Conservation (phyloP, 2,113 vertebrate species). For the Dermatemys mawii region DNA sequence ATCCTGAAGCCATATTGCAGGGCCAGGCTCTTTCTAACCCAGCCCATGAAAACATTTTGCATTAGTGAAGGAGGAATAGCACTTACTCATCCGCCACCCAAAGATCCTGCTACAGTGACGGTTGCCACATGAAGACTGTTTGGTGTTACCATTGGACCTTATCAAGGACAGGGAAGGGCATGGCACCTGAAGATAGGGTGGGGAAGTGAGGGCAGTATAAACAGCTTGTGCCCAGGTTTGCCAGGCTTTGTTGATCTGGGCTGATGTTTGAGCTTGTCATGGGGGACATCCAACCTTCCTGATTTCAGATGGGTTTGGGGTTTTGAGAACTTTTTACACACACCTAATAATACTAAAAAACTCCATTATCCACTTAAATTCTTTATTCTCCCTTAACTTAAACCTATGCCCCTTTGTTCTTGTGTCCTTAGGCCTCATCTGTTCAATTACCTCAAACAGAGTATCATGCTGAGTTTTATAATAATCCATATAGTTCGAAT, state of each 20-base stretch:
- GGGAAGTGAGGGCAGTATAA: neutral
- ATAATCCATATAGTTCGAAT: neutral
- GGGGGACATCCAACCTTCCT: neutral
- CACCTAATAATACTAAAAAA: neutral
- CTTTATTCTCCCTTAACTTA: neutral
- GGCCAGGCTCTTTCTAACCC: neutral
- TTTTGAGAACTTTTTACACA: neutral
- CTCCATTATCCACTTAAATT: neutral
- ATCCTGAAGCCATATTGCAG: neutral
- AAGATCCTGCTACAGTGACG: neutral
- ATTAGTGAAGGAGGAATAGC: neutral
- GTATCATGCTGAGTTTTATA: neutral
- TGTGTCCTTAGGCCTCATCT: neutral
- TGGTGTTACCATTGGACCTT: neutral
- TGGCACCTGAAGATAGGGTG: rapidly evolving
- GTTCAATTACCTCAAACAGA: neutral
- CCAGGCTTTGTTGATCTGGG: neutral
- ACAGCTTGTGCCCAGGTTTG: neutral
- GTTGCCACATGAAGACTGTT: neutral
- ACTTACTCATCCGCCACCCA: neutral
- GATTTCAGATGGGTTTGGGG: neutral
- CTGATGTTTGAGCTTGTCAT: neutral
- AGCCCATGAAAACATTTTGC: neutral
- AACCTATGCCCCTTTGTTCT: neutral
- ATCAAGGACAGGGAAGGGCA: rapidly evolving